Conservation (phyloP, 2,113 vertebrate genomes). For the Atrichornis clamosus region DNA sequence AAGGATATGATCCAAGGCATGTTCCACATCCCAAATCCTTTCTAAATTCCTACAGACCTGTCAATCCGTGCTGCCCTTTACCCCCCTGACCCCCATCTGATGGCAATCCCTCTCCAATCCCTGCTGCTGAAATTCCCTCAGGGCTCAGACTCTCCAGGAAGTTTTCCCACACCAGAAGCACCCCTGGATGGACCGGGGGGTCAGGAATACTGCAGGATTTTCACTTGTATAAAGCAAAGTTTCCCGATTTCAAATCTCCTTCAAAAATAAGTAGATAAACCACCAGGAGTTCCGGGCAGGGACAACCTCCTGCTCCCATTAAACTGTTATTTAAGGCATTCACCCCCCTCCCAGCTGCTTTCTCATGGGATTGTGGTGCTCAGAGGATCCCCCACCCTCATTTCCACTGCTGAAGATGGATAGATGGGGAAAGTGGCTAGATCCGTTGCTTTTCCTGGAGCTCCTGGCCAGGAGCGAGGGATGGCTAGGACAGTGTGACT, state of each 20-base stretch:
- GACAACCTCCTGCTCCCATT: neutral
- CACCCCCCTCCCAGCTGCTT: neutral
- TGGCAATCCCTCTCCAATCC: neutral
- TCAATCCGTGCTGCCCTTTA: neutral
- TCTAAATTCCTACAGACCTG: neutral
- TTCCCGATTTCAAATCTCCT: neutral
- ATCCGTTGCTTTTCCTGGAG: accelerated
- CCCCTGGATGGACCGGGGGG: neutral
- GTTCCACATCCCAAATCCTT: neutral
- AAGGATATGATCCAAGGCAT: neutral
- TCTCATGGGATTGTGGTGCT: accelerated
- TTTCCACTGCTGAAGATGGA: no score
- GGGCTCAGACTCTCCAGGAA: neutral
- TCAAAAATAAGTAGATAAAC: neutral
- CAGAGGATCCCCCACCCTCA: neutral
- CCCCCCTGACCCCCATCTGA: neutral
- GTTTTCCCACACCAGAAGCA: neutral
- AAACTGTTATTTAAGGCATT: neutral
- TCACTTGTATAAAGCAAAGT: neutral
- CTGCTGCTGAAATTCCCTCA: neutral
- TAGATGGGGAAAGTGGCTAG: accelerated
- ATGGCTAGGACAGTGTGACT: neutral
- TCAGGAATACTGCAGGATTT: accelerated
- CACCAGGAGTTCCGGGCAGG: neutral
- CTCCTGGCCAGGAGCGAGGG: accelerated